Evolutionary conservation across 2,888 invertebrate genomes (phyloP).

Genomic region (Brenthis ino): DNA sequence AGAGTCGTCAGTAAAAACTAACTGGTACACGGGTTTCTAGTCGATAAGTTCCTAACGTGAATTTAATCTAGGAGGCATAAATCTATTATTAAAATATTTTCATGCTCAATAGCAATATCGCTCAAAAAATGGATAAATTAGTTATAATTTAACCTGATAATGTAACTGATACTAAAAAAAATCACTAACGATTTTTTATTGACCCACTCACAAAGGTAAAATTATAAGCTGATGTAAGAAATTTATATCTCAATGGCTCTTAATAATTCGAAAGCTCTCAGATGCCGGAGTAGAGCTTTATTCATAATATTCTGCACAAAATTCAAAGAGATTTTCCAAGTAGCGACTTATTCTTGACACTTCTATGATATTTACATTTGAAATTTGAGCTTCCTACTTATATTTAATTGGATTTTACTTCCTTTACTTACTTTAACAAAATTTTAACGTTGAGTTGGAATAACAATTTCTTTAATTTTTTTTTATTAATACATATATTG

Average conservation of each 20-base stretch:
- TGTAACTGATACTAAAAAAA: no score
- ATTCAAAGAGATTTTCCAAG: conserved; percentile 17
- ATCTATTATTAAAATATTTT: no score
- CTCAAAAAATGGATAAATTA: no score
- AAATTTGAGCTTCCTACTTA: background rate
- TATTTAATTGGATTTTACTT: conserved; percentile 9
- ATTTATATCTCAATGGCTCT: conserved; percentile 13
- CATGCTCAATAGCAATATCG: no score
- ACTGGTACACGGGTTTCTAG: no score
- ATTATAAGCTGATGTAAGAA: conserved; percentile 12
- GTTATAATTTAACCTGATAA: no score
- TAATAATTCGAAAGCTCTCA: conserved; percentile 9
- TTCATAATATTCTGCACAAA: conserved; percentile 14
- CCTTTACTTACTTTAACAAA: background rate
- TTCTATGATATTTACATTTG: conserved; percentile 17
- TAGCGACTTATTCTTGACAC: conserved; percentile 17
- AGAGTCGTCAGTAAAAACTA: no score
- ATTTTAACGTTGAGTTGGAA: no score
- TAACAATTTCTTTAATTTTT: no score
- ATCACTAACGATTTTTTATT: background rate
- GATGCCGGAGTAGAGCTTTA: conserved; percentile 1
- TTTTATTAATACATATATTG: no score
- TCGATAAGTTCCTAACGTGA: no score
- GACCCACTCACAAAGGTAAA: background rate
- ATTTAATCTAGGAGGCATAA: no score